phyloP scores from a whole-genome alignment of 2,888 invertebrate species.

The Dryococelus australis region DNA sequence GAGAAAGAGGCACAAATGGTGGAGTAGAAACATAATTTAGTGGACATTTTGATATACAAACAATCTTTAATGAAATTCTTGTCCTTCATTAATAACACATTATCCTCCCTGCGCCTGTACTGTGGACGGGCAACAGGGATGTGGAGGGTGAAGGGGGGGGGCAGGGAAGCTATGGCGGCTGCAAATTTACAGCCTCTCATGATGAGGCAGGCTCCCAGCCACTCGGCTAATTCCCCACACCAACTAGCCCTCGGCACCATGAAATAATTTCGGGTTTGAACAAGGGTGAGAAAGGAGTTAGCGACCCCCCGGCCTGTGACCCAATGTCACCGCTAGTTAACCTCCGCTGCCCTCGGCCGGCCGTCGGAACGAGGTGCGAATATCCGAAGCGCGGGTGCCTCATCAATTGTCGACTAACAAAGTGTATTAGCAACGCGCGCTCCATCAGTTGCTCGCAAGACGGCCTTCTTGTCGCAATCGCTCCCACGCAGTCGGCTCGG shows the following conservation, averaged over 20 bases:
- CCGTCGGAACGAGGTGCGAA: constrained; percentile 21
- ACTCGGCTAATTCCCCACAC: constrained; percentile 26
- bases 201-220: constrained; percentile 26
- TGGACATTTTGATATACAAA: constrained; percentile 69
- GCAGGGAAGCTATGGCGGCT: constrained; percentile 29
- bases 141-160: neutral
- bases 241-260: constrained; percentile 37
- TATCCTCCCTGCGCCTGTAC: constrained; percentile 52
- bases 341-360: constrained; percentile 22
- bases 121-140: neutral
- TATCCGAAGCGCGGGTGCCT: constrained; percentile 13
- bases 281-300: constrained; percentile 31
- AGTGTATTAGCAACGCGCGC: neutral
- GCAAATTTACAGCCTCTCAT: constrained; percentile 44
- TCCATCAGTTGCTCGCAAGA: constrained; percentile 7
- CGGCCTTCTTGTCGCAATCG: neutral
- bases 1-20: constrained; percentile 28
- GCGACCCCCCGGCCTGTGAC: constrained; percentile 32
- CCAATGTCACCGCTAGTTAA: constrained; percentile 38
- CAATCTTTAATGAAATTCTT: constrained; percentile 72
- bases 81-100: constrained; percentile 73
- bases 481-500: no score
- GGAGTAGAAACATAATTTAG: constrained; percentile 61
- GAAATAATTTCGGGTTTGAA: constrained; percentile 41
- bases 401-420: constrained; percentile 16